Evolutionary conservation across 1,140 invertebrate genomes (phyloP).

Genomic region (Tetragonula clypearis): DNA sequence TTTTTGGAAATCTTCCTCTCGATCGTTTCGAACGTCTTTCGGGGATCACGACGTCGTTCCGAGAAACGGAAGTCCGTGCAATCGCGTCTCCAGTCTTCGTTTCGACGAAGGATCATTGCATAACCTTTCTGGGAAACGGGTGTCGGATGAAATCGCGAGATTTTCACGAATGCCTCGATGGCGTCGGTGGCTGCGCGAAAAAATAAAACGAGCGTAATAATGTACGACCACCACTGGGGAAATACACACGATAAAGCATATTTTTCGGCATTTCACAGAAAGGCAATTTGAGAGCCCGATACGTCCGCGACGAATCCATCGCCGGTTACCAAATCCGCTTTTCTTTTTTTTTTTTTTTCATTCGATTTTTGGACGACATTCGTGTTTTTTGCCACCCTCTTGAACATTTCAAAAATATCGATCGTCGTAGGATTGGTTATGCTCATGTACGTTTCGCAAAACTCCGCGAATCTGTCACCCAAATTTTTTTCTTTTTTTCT

Average conservation of each 20-base stretch:
- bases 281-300: neutral
- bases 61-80: neutral
- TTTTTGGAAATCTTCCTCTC: constrained; percentile 11
- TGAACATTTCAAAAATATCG: neutral
- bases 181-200: neutral
- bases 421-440: neutral
- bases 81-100: neutral
- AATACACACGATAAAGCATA: neutral
- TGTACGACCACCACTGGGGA: neutral
- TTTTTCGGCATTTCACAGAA: neutral
- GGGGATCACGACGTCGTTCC: neutral
- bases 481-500: neutral
- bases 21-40: neutral
- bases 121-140: neutral
- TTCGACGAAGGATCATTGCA: neutral
- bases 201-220: neutral
- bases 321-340: neutral
- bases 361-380: neutral
- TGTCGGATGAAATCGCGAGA: neutral
- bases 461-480: neutral
- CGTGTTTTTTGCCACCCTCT: neutral
- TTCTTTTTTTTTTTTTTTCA: neutral
- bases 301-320: neutral
- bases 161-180: neutral
- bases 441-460: neutral